These are phyloP conservation scores for Caenorhabditis becei DNA, from an alignment of 2,888 invertebrate species.

Conservation along the genomic window DNA sequence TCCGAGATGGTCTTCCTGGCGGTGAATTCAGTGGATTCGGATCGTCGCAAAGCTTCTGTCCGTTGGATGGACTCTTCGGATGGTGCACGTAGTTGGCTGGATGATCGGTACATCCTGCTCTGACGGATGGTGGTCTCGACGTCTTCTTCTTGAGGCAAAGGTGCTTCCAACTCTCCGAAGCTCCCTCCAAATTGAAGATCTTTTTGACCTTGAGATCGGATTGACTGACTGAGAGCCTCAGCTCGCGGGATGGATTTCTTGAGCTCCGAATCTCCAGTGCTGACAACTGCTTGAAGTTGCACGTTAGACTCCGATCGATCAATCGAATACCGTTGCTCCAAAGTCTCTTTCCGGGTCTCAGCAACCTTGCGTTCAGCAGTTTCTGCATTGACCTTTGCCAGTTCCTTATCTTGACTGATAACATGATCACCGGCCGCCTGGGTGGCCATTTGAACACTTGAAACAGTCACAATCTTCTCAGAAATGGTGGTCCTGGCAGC, in stretches of 20 bases:
- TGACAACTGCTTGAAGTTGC: slow-evolving; percentile 3
- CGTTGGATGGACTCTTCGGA: slow-evolving; percentile 48
- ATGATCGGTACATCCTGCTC: slow-evolving; percentile 47
- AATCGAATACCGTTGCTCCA: slow-evolving; percentile 32
- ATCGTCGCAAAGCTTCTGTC: slow-evolving; percentile 37
- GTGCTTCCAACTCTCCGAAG: slow-evolving; percentile 53
- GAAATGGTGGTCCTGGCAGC: slow-evolving; percentile 42
- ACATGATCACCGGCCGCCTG: slow-evolving; percentile 24
- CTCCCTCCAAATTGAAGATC: slow-evolving; percentile 47
- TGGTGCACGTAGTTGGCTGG: slow-evolving; percentile 42
- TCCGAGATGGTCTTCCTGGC: slow-evolving; percentile 25
- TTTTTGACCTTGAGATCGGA: slow-evolving; percentile 42
- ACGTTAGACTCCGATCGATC: slow-evolving; percentile 31
- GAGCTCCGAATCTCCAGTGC: slow-evolving; percentile 11
- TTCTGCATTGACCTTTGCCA: slow-evolving; percentile 8
- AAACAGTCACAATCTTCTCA: slow-evolving; percentile 25
- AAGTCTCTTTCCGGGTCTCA: slow-evolving; percentile 8
- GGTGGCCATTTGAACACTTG: slow-evolving; percentile 11
- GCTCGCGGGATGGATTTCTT: slow-evolving; percentile 11
- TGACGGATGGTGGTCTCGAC: slow-evolving; percentile 32
- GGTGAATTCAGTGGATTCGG: slow-evolving; percentile 35
- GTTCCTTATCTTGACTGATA: slow-evolving; percentile 16
- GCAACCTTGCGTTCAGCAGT: slow-evolving; percentile 8
- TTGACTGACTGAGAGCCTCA: slow-evolving; percentile 27
- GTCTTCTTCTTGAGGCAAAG: slow-evolving; percentile 54